Evolutionary conservation across 2,113 vertebrate species (phyloP).

Genomic region (Solenodon paradoxus): DNA sequence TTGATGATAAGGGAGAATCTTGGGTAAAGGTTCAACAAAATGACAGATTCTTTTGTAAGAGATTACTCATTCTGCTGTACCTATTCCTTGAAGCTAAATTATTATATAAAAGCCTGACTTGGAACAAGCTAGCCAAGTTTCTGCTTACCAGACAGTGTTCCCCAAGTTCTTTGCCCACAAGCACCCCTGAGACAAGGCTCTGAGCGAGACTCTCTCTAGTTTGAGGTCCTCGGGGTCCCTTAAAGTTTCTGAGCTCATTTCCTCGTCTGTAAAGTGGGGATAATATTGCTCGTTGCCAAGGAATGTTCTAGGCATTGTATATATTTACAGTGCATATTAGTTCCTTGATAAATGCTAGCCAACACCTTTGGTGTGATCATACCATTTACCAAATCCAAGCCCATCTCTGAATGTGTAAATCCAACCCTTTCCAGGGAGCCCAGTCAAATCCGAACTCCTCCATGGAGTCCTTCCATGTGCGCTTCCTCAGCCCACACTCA

Average conservation of each 20-base stretch:
- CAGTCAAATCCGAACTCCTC: neutral
- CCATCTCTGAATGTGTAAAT: neutral
- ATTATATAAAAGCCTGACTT: conserved; percentile 58
- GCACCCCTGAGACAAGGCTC: neutral
- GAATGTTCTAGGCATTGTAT: neutral
- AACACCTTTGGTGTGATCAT: neutral
- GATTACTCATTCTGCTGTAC: conserved; percentile 60
- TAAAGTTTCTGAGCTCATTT: neutral
- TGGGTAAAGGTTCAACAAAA: conserved; percentile 63
- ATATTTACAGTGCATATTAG: rapidly evolving
- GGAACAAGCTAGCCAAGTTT: conserved; percentile 1
- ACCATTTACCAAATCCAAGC: neutral
- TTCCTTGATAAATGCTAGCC: neutral
- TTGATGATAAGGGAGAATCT: conserved; percentile 61
- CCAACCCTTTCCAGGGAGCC: neutral
- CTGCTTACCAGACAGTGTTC: neutral
- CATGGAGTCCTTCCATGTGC: neutral
- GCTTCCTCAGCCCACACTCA: neutral
- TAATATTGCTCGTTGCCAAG: neutral
- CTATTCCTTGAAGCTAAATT: conserved; percentile 40
- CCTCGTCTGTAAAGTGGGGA: neutral
- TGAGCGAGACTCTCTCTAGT: neutral
- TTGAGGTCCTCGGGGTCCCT: neutral
- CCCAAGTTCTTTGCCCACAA: neutral
- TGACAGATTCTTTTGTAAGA: conserved; percentile 66